Evolutionary conservation across 2,888 invertebrate species (phyloP).

Genomic region (Agrotis ipsilon): DNA sequence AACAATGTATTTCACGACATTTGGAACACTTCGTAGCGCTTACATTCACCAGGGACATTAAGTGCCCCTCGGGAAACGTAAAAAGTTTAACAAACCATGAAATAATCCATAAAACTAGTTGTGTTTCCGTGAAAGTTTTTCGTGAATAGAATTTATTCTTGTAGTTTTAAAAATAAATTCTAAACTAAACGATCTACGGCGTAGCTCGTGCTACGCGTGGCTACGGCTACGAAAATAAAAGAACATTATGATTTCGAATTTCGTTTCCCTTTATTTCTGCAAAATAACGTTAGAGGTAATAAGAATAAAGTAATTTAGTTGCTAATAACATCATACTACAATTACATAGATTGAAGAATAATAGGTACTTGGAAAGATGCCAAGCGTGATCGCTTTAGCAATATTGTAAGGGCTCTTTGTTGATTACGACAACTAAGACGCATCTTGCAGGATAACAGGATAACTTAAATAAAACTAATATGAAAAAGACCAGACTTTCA

Average conservation of each 20-base stretch:
- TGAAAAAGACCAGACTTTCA: constrained; percentile 5
- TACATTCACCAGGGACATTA: constrained; percentile 30
- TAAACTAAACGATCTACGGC: constrained; percentile 36
- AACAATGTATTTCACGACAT: constrained; percentile 38
- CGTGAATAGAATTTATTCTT: constrained; percentile 25
- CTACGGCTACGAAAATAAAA: constrained; percentile 15
- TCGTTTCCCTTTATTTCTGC: constrained; percentile 2
- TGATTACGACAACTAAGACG: constrained; percentile 24
- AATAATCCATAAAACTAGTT: constrained; percentile 50
- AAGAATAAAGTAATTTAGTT: constrained; percentile 10
- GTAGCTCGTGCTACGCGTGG: constrained; percentile 22
- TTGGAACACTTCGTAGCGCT: constrained; percentile 32
- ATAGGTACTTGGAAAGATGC: constrained; percentile 36
- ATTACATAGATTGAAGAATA: constrained; percentile 34
- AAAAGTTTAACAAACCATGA: constrained; percentile 52
- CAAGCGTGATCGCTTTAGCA: constrained; percentile 32
- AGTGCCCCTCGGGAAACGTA: constrained; percentile 34
- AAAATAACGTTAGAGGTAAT: constrained; percentile 19
- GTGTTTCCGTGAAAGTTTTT: constrained; percentile 34
- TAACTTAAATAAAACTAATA: constrained; percentile 20
- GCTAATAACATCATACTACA: constrained; percentile 42
- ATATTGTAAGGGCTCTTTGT: constrained; percentile 31
- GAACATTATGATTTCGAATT: not conserved
- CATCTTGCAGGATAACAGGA: constrained; percentile 5
- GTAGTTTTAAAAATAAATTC: constrained; percentile 34